Base-by-base conservation (phyloP, 2,797 vertebrate species). In the Alca torda region DNA sequence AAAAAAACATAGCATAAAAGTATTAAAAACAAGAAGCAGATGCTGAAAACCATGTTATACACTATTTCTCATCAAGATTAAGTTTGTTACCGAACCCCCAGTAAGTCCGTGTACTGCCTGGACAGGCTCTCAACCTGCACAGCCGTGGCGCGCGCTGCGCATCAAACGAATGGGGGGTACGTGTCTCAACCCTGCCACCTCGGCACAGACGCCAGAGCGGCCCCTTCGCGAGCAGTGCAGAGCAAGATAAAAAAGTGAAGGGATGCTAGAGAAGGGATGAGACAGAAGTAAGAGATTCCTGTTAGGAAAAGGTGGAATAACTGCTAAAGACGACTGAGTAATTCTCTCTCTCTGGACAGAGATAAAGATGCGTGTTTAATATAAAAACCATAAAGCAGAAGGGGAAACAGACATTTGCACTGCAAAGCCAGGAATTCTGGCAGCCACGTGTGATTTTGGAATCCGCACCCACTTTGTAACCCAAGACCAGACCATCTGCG, bases 171-270 rank as follows among this genome's bases (percentile, higher is more conserved):
- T 5, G 9, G 25, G 14, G n/a, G 21, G 0, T 33, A 54, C 1
- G 0, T 41, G 37, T 53, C 26, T 59, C 5, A 6, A 25, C 19
- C n/a, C 51, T 53, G 56, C 9, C 25, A 69, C 50, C 45, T 64
- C 7, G 1, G 50, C 39, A 85, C 21, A 59, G 31, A 53, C 0
- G 0, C 12, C 45, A 48, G 43, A 33, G 19, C 4, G 1, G 37
- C 18, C 18, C 13, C n/a, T 46, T 10, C 4, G 3, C 0, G 0
- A 59, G 57, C 0, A 0, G 26, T 53, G 45, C 23, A 33, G 0
- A 84, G 80, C 65, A 65, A 75, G 73, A 83, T 11, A 9, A 45
- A 83, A 56, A 90, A 65, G 26, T 50, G 13, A 67, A 64, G 23
- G 45, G 30, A 51, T 67, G 51, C 30, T 51, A 76, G 61, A 69